These are phyloP conservation scores for Eurystomus gularis DNA, from an alignment of 2,113 vertebrate genomes.

Conservation along the genomic window DNA sequence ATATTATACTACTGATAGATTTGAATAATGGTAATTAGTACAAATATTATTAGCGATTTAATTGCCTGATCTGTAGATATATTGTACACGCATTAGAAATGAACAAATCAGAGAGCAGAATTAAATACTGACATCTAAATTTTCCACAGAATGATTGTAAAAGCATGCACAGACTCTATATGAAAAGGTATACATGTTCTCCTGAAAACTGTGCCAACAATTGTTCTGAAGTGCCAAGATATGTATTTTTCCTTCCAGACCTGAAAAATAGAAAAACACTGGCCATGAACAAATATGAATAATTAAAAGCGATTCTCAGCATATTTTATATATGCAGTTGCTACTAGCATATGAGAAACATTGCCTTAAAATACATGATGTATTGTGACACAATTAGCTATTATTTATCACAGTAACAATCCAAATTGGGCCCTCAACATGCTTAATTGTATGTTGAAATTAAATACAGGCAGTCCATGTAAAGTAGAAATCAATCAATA, in stretches of 20 bases:
- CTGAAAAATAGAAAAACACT: not conserved
- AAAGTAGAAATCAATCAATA: conserved; percentile 59
- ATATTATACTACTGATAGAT: not conserved
- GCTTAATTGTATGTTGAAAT: conserved; percentile 52
- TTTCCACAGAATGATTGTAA: not conserved
- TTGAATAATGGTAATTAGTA: not conserved
- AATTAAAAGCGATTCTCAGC: conserved; percentile 13
- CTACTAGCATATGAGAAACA: not conserved
- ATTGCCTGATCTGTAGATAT: not conserved
- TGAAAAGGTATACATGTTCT: not conserved
- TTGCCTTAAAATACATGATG: not conserved
- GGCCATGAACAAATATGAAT: conserved; percentile 14
- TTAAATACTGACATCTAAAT: not conserved
- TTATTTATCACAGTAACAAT: conserved; percentile 37
- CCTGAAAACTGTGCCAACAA: not conserved
- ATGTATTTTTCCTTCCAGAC: not conserved
- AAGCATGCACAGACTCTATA: not conserved
- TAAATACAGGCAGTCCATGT: not conserved
- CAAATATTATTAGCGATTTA: not conserved
- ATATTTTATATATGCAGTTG: not conserved
- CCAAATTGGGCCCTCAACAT: not conserved
- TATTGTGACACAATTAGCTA: not conserved
- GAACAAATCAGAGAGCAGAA: not conserved
- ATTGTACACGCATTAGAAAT: not conserved
- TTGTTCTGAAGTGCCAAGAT: not conserved